Conservation (phyloP, 2,888 invertebrate species). For the Tiliacea citrago region DNA sequence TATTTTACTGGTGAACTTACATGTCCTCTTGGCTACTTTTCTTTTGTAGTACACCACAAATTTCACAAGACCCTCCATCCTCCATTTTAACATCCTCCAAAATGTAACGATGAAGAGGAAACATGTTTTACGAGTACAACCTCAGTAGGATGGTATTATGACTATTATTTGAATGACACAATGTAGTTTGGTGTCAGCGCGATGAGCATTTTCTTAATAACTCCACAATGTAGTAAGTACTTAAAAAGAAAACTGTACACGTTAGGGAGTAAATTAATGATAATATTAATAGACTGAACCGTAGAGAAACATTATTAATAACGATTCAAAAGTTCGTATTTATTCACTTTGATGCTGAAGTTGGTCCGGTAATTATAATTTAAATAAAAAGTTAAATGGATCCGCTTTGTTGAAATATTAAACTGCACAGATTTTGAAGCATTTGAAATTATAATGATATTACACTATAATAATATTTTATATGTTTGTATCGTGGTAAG, state of each 20-base stretch:
- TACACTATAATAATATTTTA: too few relatives aligned
- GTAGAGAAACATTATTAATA: constrained; percentile 1
- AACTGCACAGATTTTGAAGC: neutral
- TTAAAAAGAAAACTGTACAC: constrained; percentile 15
- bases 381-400: constrained; percentile 10
- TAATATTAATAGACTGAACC: constrained; percentile 14
- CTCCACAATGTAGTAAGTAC: constrained; percentile 14
- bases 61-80: constrained; percentile 15
- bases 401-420: neutral
- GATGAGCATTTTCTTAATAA: constrained; percentile 45
- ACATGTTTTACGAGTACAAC: constrained; percentile 46
- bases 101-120: constrained; percentile 22
- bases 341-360: constrained; percentile 21
- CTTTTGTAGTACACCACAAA: constrained; percentile 16
- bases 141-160: constrained; percentile 48
- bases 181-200: constrained; percentile 60
- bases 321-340: constrained; percentile 11
- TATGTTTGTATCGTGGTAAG: too few relatives aligned
- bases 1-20: constrained; percentile 45
- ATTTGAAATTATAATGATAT: neutral
- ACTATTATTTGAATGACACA: constrained; percentile 63
- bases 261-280: constrained; percentile 32
- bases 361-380: neutral
- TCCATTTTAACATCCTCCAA: neutral
- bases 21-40: constrained; percentile 27